Evolutionary conservation across 30 jellyfish, hydroid and myxozoan genomes (phyloP), one percentile per base, ranked within the genome.

Genomic region (Pelagia noctiluca): DNA sequence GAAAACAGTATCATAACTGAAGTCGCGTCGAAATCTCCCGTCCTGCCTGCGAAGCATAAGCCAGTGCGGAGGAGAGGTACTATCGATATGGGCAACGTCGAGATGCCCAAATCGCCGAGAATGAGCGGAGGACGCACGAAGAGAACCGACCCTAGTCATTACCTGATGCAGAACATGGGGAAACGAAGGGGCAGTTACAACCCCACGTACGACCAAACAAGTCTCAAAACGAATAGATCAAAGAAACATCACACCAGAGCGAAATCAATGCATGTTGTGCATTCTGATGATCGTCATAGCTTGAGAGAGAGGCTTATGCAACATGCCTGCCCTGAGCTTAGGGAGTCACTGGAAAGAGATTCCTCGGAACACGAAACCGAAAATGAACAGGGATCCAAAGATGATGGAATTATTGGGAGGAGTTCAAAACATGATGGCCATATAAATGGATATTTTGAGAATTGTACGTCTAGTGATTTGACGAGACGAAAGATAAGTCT

Each of bases 141-240:
- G 68, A 8, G 68, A 48, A 61, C 49, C 18, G 97, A 88, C 30
- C 97, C 97, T n/a, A 88, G 97, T 50, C 97, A 88, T 61, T 88
- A 88, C 47, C 38, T 88, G 71, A 86, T 86, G 96, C 68, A 52
- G 26, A 80, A 66, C 37, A 37, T 42, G 16, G 85, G 94, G 37
- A 86, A 76, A 48, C 62, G 97, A 42, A 66, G 97, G 28, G 97
- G 97, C 21, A 78, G 93, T 37, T 88, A 79, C 53, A 88, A 79
- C 77, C 97, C 97, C 37, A 73, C 93, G 50, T 88, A 88, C 72
- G 89, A 88, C 48, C 89, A 53, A 29, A 66, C 34, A 22, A 64
- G 42, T 24, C 78, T 68, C 13, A 34, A 54, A 38, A 37, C 37
- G 50, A 66, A 53, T 16, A 54, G 52, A 34, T 34, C 70, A 13